Conservation (phyloP, 1,140 invertebrate species). For the Holcopasites calliopsidis region DNA sequence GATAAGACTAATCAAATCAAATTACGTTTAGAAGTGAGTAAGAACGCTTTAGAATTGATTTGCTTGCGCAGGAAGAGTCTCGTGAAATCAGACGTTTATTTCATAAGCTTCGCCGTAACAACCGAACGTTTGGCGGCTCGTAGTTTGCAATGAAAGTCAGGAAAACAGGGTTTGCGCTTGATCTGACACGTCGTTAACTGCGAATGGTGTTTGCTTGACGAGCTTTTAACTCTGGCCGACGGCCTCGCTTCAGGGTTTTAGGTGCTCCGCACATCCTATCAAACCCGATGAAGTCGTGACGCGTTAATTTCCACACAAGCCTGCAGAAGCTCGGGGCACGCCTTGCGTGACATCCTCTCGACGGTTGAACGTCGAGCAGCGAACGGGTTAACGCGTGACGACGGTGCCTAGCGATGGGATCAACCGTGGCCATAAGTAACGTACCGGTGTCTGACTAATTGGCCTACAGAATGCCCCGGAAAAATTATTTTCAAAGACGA, state of each 20-base stretch:
- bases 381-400: constrained; percentile 58
- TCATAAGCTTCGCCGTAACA: not conserved
- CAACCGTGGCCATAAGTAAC: constrained; percentile 13
- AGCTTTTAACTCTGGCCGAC: constrained; percentile 45
- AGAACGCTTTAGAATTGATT: too few species aligned
- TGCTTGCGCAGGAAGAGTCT: not conserved
- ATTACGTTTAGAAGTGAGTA: too few species aligned
- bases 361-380: constrained; percentile 58
- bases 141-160: constrained; percentile 5
- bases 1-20: too few species aligned
- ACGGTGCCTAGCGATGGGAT: constrained; percentile 44
- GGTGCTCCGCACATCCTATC: constrained; percentile 55
- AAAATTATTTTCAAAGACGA: too few species aligned
- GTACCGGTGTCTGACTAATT: not conserved
- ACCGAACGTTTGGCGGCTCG: not conserved
- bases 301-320: constrained; percentile 67
- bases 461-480: not conserved
- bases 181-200: constrained; percentile 43
- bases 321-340: constrained; percentile 50
- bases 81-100: not conserved
- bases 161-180: constrained; percentile 46
- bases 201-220: constrained; percentile 36
- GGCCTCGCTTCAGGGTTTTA: constrained; percentile 46
- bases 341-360: constrained; percentile 66
- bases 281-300: constrained; percentile 66